phyloP scores from a whole-genome alignment of 1,140 invertebrate genomes.

The Coelopa frigida region DNA sequence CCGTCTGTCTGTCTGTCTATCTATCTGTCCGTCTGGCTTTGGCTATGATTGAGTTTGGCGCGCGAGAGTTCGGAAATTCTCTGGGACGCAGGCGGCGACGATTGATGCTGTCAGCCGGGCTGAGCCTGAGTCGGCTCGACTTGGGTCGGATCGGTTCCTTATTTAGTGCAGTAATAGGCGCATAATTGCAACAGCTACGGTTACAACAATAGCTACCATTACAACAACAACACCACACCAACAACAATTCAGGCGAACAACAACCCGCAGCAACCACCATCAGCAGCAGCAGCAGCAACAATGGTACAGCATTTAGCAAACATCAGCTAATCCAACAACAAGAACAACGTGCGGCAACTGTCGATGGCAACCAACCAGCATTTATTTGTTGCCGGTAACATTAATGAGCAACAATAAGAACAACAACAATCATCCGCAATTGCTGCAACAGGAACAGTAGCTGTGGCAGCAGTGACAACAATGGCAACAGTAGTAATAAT shows the following conservation, averaged over 20 bases:
- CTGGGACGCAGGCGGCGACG: too few relatives aligned
- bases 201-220: too few relatives aligned
- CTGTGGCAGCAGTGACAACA: not conserved
- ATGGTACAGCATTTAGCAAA: not conserved
- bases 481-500: constrained; percentile 5
- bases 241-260: too few relatives aligned
- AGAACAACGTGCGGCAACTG: not conserved
- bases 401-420: not conserved
- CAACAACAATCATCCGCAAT: not conserved
- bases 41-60: too few relatives aligned
- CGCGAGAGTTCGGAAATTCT: too few relatives aligned
- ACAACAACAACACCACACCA: too few relatives aligned
- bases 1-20: too few relatives aligned
- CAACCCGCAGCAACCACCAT: too few relatives aligned
- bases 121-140: constrained; percentile 6
- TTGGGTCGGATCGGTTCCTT: constrained; percentile 5
- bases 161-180: constrained; percentile 11
- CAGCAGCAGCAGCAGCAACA: too few relatives aligned
- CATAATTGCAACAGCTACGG: constrained; percentile 7
- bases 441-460: not conserved
- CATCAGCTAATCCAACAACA: not conserved
- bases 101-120: constrained; percentile 7
- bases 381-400: not conserved
- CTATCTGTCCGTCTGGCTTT: too few relatives aligned
- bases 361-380: not conserved